phyloP scores from a whole-genome alignment of 2,113 vertebrate species.

The Okapia johnstoni region DNA sequence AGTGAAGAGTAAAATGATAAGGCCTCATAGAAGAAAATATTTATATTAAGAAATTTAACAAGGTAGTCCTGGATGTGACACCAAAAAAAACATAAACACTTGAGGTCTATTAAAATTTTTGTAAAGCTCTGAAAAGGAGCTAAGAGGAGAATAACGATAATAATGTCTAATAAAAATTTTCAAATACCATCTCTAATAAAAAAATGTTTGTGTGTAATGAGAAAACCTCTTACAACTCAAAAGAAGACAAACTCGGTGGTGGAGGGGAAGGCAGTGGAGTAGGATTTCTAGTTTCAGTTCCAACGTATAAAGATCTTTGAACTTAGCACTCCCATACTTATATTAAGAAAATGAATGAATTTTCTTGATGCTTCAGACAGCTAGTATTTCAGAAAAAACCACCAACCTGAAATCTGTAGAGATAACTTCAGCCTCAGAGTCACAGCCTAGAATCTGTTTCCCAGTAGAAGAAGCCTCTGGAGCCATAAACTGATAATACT shows the following conservation, averaged over 20 bases:
- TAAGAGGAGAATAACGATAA: not conserved
- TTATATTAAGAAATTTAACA: not conserved
- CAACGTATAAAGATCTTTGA: not conserved
- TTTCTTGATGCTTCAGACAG: not conserved
- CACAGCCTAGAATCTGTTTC: not conserved
- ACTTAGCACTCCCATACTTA: not conserved
- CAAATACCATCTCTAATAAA: not conserved
- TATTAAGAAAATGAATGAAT: not conserved
- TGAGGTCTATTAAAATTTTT: not conserved
- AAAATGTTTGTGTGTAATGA: not conserved
- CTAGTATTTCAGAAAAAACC: not conserved
- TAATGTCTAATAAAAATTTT: not conserved
- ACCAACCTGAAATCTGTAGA: not conserved
- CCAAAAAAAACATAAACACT: not conserved
- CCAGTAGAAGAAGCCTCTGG: not conserved
- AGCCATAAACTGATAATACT: not conserved
- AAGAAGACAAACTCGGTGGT: not conserved
- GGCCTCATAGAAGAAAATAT: not conserved
- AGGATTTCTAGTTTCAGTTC: not conserved
- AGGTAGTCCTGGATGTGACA: not conserved
- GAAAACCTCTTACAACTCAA: not conserved
- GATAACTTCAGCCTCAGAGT: not conserved
- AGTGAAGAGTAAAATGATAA: not conserved
- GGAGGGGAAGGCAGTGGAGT: not conserved
- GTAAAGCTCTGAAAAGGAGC: not conserved